Evolutionary conservation across 2,113 vertebrate genomes (phyloP).

Genomic region (Silurus glanis): DNA sequence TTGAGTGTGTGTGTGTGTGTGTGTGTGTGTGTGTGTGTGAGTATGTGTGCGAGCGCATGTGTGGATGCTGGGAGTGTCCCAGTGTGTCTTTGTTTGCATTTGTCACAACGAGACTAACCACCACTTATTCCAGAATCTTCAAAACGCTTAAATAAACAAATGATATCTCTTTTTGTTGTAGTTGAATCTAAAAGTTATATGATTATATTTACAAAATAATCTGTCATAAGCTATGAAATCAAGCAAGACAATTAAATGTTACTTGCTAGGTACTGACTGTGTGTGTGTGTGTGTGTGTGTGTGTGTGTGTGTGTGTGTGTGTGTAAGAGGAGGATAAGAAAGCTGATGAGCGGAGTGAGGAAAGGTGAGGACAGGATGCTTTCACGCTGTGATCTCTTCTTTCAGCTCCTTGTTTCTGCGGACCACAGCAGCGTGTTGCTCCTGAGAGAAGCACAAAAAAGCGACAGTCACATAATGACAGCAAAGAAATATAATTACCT

Average conservation of each 20-base stretch:
- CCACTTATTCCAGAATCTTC: conserved; percentile 66
- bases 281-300: conserved; percentile 59
- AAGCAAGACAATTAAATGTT: conserved; percentile 65
- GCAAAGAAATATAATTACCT: background rate
- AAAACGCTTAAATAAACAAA: conserved; percentile 61
- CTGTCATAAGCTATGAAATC: conserved; percentile 60
- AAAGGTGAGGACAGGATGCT: conserved; percentile 17
- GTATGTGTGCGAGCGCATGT: conserved; percentile 47
- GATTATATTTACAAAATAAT: conserved; percentile 70
- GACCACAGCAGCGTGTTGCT: conserved; percentile 88
- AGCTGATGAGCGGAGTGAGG: conserved; percentile 55
- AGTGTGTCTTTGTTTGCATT: conserved; percentile 57
- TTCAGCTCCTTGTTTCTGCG: conserved; percentile 96
- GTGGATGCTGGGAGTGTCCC: conserved; percentile 47
- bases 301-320: conserved; percentile 54
- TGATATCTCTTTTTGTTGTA: conserved; percentile 14
- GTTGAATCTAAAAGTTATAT: conserved; percentile 56
- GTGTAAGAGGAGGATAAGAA: conserved; percentile 45
- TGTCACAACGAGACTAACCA: conserved; percentile 67
- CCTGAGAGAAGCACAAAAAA: conserved; percentile 67
- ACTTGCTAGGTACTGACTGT: conserved; percentile 68
- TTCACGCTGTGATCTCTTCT: conserved; percentile 79
- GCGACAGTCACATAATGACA: background rate
- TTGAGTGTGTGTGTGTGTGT: conserved; percentile 54
- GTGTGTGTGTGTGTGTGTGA: conserved; percentile 43